Evolutionary conservation across 64 coral and sea anemone genomes (phyloP).

Genomic region (Montipora sp.): DNA sequence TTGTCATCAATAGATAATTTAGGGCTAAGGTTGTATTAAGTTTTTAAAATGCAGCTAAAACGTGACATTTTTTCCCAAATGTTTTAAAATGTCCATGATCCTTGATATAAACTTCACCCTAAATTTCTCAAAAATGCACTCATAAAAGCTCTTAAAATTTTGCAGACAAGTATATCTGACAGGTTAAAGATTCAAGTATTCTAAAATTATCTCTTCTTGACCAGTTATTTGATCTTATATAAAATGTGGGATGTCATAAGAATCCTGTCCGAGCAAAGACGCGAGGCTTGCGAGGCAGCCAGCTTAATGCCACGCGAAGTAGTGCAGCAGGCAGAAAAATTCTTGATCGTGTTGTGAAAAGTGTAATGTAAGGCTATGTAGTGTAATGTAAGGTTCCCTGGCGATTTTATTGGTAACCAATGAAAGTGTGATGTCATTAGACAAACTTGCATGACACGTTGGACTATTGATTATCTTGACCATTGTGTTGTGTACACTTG

Average conservation of each 20-base stretch:
- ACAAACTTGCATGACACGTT: too few relatives aligned
- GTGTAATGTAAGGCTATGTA: too few relatives aligned
- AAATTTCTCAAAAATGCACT: not conserved
- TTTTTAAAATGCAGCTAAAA: slow-evolving; percentile 2
- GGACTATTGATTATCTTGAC: too few relatives aligned
- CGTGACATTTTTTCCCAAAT: not conserved
- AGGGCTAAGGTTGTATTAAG: not conserved
- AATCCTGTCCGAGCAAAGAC: not conserved
- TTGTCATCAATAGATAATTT: not conserved
- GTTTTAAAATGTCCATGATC: not conserved
- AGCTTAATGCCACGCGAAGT: too few relatives aligned
- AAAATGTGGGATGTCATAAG: not conserved
- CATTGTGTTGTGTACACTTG: too few relatives aligned
- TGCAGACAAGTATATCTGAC: slow-evolving; percentile 12
- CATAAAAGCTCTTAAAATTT: not conserved
- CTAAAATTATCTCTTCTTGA: not conserved
- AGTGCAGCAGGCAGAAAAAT: too few relatives aligned
- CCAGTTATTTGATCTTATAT: slow-evolving; percentile 13
- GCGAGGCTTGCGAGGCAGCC: too few relatives aligned
- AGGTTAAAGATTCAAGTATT: not conserved
- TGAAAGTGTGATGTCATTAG: too few relatives aligned
- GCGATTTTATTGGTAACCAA: too few relatives aligned
- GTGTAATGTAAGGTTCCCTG: too few relatives aligned
- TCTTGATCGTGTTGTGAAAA: too few relatives aligned
- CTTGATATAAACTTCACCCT: not conserved